These are phyloP conservation scores for Junco hyemalis DNA, from an alignment of 2,113 vertebrate species.

Conservation along the genomic window DNA sequence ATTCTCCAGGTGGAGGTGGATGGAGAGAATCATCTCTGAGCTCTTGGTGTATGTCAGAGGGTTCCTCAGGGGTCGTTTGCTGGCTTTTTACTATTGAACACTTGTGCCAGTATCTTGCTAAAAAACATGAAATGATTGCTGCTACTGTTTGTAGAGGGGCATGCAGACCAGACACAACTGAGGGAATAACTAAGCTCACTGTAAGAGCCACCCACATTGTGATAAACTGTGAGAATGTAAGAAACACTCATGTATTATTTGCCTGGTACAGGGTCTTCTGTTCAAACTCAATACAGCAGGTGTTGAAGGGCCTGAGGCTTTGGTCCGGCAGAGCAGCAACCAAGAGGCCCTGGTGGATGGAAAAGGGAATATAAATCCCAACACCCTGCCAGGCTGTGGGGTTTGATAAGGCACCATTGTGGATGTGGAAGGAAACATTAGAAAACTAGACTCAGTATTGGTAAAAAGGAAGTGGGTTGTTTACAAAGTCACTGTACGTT, in stretches of 20 bases:
- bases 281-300: not conserved
- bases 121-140: not conserved
- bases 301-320: not conserved
- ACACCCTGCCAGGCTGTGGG: not conserved
- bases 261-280: not conserved
- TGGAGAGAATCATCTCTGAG: not conserved
- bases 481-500: not conserved
- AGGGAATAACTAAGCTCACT: not conserved
- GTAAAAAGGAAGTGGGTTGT: slow-evolving; percentile 27
- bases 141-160: not conserved
- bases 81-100: not conserved
- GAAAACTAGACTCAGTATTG: not conserved
- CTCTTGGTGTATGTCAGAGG: not conserved
- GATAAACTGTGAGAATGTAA: not conserved
- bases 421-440: not conserved
- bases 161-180: not conserved
- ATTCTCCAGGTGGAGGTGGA: not conserved
- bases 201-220: not conserved
- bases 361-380: not conserved
- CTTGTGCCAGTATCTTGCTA: not conserved
- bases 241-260: not conserved
- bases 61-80: not conserved
- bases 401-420: not conserved
- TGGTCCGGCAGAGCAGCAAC: fast-evolving
- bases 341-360: not conserved